Evolutionary conservation across 2,888 invertebrate genomes (phyloP), one percentile per base, ranked within the genome.

Genomic region (Hyppa rectilinea): DNA sequence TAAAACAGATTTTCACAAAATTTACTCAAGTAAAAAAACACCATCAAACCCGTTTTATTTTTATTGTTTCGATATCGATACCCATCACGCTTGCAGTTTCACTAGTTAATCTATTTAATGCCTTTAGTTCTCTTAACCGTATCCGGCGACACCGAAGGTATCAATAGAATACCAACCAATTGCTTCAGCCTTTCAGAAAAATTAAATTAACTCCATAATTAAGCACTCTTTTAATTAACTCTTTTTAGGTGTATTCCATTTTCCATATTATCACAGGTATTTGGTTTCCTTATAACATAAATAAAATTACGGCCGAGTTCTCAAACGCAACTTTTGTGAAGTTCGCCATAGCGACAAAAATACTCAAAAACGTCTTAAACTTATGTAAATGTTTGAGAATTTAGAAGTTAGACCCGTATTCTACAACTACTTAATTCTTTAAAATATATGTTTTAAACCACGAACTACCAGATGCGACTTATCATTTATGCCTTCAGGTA

Each of bases 251-350:
- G 12, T 29, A 60, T 63, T 62, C 60, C 53, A 53, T 29, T 56
- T 63, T 62, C 60, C 53, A 53, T 67, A 77, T 56, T 80, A 80
- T 82, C 83, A 82, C 82, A 82, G 81, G 79, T 73, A 71, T 55
- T 68, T 69, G 31, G 47, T 70, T 68, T 61, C 38, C 55, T 52
- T 47, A n/a, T n/a, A 60, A 17, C 53, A 61, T 47, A 40, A 61
- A 45, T 56, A 73, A 65, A 72, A 58, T 64, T 26, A 7, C 50
- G 10, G 3, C 40, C 47, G 29, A 53, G 62, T 71, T 71, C 31
- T 29, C 23, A 73, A 64, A 55, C 26, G 20, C n/a, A 45, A 47
- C 14, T 34, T 40, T 52, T 62, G 20, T 20, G 17, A n/a, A 29
- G 7, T 58, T 40, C 20, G 23, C 43, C 12, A 23, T 17, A 31